A percentile compares a stretch with the other conserved stretches of the same genome.
phyloP scores from a whole-genome alignment of 2,888 invertebrate genomes.

The Nemoura dubitans region DNA sequence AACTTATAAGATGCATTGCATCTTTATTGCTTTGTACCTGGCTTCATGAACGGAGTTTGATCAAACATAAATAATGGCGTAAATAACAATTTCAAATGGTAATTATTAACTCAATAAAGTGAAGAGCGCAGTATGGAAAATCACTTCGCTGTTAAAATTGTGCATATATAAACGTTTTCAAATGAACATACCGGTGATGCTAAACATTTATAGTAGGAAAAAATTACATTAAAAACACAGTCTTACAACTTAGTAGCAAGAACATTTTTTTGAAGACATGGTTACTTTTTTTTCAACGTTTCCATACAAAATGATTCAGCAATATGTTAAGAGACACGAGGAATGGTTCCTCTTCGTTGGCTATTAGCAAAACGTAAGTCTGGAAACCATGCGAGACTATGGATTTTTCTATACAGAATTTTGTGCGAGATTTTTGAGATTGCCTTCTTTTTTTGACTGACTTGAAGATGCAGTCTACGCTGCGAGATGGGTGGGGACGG shows the following conservation, averaged over 20 bases:
- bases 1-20: too few relatives aligned
- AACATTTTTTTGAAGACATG: not conserved
- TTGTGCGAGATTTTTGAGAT: not conserved
- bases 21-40: too few relatives aligned
- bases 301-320: not conserved
- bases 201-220: too few relatives aligned
- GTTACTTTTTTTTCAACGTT: not conserved
- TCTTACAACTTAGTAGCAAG: not conserved
- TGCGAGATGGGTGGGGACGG: not conserved
- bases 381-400: not conserved
- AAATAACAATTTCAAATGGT: not conserved
- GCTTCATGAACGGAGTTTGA: too few relatives aligned
- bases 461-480: conserved; percentile 34
- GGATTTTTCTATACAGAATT: conserved; percentile 8
- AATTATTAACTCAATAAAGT: not conserved
- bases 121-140: not conserved
- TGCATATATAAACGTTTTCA: not conserved
- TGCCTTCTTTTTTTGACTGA: conserved; percentile 31
- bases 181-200: not conserved
- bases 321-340: not conserved
- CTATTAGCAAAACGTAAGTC: not conserved
- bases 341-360: not conserved
- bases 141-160: not conserved
- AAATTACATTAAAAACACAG: not conserved
- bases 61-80: not conserved